Conservation (phyloP, 2,888 invertebrate genomes). For the Galeopsomyia nigrocyanea region DNA sequence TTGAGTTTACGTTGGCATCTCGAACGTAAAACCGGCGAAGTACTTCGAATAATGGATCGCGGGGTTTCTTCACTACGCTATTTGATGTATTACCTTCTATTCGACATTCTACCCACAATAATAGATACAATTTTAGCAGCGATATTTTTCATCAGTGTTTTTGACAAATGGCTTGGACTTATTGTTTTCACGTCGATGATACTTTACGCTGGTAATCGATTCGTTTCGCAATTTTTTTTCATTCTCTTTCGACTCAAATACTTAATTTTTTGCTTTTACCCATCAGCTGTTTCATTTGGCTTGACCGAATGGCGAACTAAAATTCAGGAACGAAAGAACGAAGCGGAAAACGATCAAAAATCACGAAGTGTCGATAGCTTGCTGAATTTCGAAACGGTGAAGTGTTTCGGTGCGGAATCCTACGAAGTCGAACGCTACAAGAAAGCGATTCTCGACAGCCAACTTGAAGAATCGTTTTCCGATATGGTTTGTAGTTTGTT, state of each 20-base stretch:
- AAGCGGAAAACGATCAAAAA: background rate
- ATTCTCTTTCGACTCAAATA: too few species aligned
- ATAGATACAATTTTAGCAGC: conserved; percentile 93
- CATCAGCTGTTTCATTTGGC: too few species aligned
- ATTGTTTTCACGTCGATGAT: too few species aligned
- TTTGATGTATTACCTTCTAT: conserved; percentile 90
- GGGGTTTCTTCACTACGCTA: conserved; percentile 97
- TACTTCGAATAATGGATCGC: conserved; percentile 94
- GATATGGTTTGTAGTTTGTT: conserved; percentile 88
- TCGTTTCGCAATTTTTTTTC: too few species aligned
- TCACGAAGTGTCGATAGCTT: conserved; percentile 95
- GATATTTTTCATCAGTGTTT: conserved; percentile 88
- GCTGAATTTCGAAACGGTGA: conserved; percentile 98
- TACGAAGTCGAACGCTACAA: conserved; percentile 92
- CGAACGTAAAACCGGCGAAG: conserved; percentile 95
- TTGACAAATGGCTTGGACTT: conserved; percentile 72
- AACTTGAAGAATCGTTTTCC: conserved; percentile 92
- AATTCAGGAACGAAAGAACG: conserved; percentile 73
- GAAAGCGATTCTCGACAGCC: conserved; percentile 86
- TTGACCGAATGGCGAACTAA: too few species aligned
- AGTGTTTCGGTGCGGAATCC: conserved; percentile 94
- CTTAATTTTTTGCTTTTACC: too few species aligned
- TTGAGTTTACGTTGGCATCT: conserved; percentile 96
- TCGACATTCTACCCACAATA: conserved; percentile 93
- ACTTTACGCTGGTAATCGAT: too few species aligned